A percentile compares a stretch with the other conserved stretches of the same genome.
These are phyloP conservation scores for Therioaphis trifolii DNA, from an alignment of 2,888 invertebrate genomes.

Conservation along the genomic window DNA sequence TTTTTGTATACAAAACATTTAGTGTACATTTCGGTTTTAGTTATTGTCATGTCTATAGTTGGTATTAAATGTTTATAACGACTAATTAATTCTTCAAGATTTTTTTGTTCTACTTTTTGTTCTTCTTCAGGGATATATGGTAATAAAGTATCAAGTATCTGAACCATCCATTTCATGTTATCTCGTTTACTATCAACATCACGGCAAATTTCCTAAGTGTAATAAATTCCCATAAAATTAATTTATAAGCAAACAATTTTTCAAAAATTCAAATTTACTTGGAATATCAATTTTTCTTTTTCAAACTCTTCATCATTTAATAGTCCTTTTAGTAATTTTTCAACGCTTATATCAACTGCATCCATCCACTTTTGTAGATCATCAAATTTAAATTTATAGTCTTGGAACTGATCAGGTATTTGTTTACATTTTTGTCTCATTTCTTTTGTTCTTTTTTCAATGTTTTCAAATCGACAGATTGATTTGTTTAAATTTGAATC, in stretches of 20 bases:
- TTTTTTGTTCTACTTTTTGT: slow-evolving; percentile 78
- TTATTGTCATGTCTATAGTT: slow-evolving; percentile 91
- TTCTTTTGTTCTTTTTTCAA: slow-evolving; percentile 34
- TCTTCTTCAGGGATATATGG: slow-evolving; percentile 86
- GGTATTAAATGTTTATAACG: slow-evolving; percentile 93
- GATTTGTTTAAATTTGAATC: slow-evolving; percentile 33
- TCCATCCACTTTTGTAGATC: slow-evolving; percentile 93
- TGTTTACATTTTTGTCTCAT: slow-evolving; percentile 51
- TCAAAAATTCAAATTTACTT: slow-evolving; percentile 72
- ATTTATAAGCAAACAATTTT: slow-evolving; percentile 65
- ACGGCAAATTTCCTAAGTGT: slow-evolving; percentile 82
- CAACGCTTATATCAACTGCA: slow-evolving; percentile 83
- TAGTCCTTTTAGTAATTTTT: slow-evolving; percentile 85
- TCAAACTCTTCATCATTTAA: slow-evolving; percentile 91
- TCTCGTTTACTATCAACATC: slow-evolving; percentile 91
- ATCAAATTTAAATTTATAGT: slow-evolving; percentile 67
- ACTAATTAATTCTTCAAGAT: slow-evolving; percentile 83
- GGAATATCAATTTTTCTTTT: slow-evolving; percentile 87
- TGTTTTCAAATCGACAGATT: slow-evolving; percentile 30
- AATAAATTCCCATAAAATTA: neutral
- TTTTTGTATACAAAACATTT: slow-evolving; percentile 92
- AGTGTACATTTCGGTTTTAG: slow-evolving; percentile 90
- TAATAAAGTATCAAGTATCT: slow-evolving; percentile 86
- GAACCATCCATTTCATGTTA: slow-evolving; percentile 95
- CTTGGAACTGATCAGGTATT: slow-evolving; percentile 53